A percentile compares a stretch with the other conserved stretches of the same genome.
These are phyloP conservation scores for Coregonus clupeaformis DNA, from an alignment of 2,113 vertebrate genomes.

Conservation along the genomic window DNA sequence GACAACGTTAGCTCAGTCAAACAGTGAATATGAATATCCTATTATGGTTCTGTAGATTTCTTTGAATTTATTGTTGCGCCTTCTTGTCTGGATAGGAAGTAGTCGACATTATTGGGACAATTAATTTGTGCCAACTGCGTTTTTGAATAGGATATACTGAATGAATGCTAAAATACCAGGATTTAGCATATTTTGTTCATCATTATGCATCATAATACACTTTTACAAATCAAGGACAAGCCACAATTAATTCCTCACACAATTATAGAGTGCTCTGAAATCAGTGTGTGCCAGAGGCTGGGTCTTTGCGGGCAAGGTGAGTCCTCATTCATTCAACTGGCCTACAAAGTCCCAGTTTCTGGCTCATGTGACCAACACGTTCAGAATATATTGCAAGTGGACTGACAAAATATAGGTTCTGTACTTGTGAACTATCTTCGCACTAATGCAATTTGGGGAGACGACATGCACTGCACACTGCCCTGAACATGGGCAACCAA, in stretches of 20 bases:
- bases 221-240: background rate
- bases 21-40: background rate
- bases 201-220: background rate
- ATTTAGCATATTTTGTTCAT: no score
- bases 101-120: background rate
- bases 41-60: background rate
- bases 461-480: background rate
- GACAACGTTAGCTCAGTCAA: background rate
- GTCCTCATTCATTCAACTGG: slow-evolving; percentile 88
- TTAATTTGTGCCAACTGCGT: background rate
- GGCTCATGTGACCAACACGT: slow-evolving; percentile 74
- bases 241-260: background rate
- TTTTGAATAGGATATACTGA: background rate
- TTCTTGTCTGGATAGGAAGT: slow-evolving; percentile 2
- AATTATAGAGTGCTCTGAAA: background rate
- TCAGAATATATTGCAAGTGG: background rate
- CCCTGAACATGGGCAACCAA: background rate
- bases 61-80: background rate
- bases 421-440: background rate
- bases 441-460: background rate
- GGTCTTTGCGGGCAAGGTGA: slow-evolving; percentile 99
- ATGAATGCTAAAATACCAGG: background rate
- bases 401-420: background rate
- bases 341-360: slow-evolving; percentile 99
- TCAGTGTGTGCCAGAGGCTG: slow-evolving; percentile 82